Evolutionary conservation across 2,888 invertebrate species (phyloP).

Genomic region (Poecilobothrus nobilitatus): DNA sequence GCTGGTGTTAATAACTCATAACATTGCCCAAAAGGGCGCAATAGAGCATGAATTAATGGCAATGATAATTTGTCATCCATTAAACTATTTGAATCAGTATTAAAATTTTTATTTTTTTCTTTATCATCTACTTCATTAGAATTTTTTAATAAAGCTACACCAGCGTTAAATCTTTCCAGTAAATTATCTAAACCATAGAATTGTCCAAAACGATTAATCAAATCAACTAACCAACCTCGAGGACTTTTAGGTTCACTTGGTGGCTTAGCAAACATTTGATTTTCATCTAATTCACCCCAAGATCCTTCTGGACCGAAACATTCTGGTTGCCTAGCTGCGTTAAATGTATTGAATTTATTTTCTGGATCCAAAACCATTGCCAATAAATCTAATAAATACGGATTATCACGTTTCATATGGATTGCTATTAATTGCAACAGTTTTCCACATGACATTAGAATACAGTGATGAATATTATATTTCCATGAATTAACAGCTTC

Average conservation of each 20-base stretch:
- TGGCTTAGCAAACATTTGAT: slow-evolving; percentile 51
- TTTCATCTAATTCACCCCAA: slow-evolving; percentile 58
- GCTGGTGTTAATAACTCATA: slow-evolving; percentile 82
- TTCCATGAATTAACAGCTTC: slow-evolving; percentile 98
- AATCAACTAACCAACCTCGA: slow-evolving; percentile 92
- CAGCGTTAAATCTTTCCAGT: slow-evolving; percentile 71
- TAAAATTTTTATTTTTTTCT: not conserved
- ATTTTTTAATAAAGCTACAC: slow-evolving; percentile 53
- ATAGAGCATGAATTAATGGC: slow-evolving; percentile 67
- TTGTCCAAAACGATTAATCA: slow-evolving; percentile 88
- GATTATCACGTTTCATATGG: slow-evolving; percentile 83
- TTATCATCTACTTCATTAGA: not conserved
- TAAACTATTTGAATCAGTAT: slow-evolving; percentile 18
- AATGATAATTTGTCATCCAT: slow-evolving; percentile 51
- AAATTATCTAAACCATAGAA: slow-evolving; percentile 82
- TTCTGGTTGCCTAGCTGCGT: slow-evolving; percentile 39
- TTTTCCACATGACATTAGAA: slow-evolving; percentile 85
- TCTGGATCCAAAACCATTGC: slow-evolving; percentile 92
- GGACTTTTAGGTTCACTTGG: slow-evolving; percentile 74
- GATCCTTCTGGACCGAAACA: slow-evolving; percentile 38
- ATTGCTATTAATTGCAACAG: slow-evolving; percentile 87
- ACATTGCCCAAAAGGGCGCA: slow-evolving; percentile 87
- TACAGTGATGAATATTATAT: slow-evolving; percentile 91
- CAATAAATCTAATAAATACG: slow-evolving; percentile 81
- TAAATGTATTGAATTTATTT: slow-evolving; percentile 68